Conservation (phyloP, 2,797 vertebrate species). For the Naso thynnoides region DNA sequence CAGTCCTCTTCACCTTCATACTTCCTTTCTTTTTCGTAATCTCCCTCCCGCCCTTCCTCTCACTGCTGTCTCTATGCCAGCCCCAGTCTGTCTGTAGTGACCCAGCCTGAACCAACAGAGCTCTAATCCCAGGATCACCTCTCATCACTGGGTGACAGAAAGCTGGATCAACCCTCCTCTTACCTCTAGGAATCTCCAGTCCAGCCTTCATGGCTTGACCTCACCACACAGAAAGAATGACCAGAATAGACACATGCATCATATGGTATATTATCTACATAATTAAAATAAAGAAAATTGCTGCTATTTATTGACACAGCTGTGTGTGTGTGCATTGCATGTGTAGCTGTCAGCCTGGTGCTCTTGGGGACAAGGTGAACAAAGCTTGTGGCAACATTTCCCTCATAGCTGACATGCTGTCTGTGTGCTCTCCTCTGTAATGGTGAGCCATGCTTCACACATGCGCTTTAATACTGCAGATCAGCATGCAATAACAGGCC, state of each 20-base stretch:
- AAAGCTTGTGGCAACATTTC: constrained; percentile 71
- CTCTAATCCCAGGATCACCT: constrained; percentile 78
- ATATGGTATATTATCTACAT: constrained; percentile 28
- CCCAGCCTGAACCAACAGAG: constrained; percentile 78
- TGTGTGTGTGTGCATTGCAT: constrained; percentile 30
- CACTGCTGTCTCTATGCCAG: constrained; percentile 61
- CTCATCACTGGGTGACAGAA: constrained; percentile 67
- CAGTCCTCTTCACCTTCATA: constrained; percentile 36
- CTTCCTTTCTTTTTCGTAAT: constrained; percentile 18
- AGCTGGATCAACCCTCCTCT: constrained; percentile 54
- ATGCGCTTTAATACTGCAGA: constrained; percentile 31
- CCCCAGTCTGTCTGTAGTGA: constrained; percentile 73
- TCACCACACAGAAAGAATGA: constrained; percentile 15
- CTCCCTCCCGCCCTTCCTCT: constrained; percentile 37
- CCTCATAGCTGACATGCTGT: constrained; percentile 76
- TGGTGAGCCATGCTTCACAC: constrained; percentile 57
- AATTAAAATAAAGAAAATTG: constrained; percentile 49
- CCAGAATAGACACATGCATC: constrained; percentile 34
- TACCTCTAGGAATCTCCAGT: constrained; percentile 61
- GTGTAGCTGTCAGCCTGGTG: constrained; percentile 33
- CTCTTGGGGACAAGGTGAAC: constrained; percentile 37
- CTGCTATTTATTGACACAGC: constrained; percentile 64
- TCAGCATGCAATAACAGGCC: constrained; percentile 30
- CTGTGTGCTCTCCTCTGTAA: constrained; percentile 76
- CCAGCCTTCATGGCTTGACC: constrained; percentile 41